Evolutionary conservation across 2,888 invertebrate species (phyloP), one percentile per base, ranked within the genome.

Genomic region (Norana najaformis): DNA sequence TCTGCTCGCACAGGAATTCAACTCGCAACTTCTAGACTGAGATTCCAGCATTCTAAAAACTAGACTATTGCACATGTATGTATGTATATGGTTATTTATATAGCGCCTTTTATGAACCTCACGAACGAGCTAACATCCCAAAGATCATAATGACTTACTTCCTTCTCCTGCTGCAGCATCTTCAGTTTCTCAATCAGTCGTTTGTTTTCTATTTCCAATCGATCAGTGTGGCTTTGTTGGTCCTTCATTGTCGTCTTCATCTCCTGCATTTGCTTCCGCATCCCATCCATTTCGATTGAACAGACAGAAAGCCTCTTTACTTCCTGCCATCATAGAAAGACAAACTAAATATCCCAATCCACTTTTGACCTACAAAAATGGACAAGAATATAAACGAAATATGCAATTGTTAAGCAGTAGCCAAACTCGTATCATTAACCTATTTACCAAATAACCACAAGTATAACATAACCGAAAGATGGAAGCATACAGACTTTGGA

Each of bases 221-320:
- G 69, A 69, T 69, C 69, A 16, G 69, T n/a, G 6, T n/a, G 69
- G 8, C 30, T 69, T n/a, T 69, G 69, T 69, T 69, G 30, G n/a
- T 69, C n/a, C 69, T n/a, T 30, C n/a, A 69, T 4, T 13, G 8
- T n/a, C 6, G 30, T 69, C 69, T 69, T 69, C 69, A 69, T 69
- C n/a, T 69, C 69, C 69, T n/a, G 69, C 69, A 69, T 69, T n/a
- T 69, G 69, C 69, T 69, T 69, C 69, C 69, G 69, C 69, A 69
- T 69, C 69, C 69, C 69, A 69, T 69, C 69, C 69, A n/a, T 69
- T n/a, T 69, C 69, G n/a, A 69, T n/a, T 11, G 69, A 69, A 13
- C 69, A n/a, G 11, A 69, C 69, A 13, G 69, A 69, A 69, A 69
- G 69, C n/a, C 69, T 69, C 69, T 69, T 69, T n/a, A 69, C 69